A percentile compares a stretch with the other conserved stretches of the same genome.
These are phyloP conservation scores for Microchirus variegatus DNA, from an alignment of 2,797 vertebrate genomes.

Conservation along the genomic window DNA sequence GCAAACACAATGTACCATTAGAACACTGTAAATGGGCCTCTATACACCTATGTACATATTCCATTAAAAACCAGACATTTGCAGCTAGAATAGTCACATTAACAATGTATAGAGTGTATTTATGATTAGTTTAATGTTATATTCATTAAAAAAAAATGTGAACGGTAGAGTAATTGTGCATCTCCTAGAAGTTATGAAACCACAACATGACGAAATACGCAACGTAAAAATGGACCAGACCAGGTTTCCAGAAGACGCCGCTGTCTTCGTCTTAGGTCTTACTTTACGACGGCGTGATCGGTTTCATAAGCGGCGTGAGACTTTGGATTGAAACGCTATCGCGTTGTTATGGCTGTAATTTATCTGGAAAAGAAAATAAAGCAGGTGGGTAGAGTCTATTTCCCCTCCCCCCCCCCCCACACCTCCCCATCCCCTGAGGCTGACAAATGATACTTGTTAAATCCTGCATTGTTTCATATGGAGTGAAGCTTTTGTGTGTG, in stretches of 20 bases:
- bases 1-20: too few species aligned
- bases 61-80: too few species aligned
- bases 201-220: conserved; percentile 15
- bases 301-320: conserved; percentile 9
- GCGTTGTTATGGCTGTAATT: conserved; percentile 10
- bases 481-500: conserved; percentile 19
- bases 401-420: too few species aligned
- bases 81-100: too few species aligned
- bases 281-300: background rate
- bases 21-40: too few species aligned
- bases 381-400: conserved; percentile 25
- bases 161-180: too few species aligned
- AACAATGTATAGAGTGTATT: too few species aligned
- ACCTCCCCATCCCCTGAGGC: conserved; percentile 26
- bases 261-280: background rate
- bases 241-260: background rate
- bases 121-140: too few species aligned
- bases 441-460: conserved; percentile 39
- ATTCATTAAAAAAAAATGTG: too few species aligned
- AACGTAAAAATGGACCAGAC: conserved; percentile 7
- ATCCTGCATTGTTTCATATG: conserved; percentile 16
- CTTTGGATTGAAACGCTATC: conserved; percentile 8
- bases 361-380: conserved; percentile 20
- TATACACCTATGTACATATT: too few species aligned
- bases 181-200: too few species aligned